Percentiles rank a stretch among this genome's conserved stretches.
phyloP scores from a whole-genome alignment of 2,888 invertebrate genomes.

The Cepaea hortensis region DNA sequence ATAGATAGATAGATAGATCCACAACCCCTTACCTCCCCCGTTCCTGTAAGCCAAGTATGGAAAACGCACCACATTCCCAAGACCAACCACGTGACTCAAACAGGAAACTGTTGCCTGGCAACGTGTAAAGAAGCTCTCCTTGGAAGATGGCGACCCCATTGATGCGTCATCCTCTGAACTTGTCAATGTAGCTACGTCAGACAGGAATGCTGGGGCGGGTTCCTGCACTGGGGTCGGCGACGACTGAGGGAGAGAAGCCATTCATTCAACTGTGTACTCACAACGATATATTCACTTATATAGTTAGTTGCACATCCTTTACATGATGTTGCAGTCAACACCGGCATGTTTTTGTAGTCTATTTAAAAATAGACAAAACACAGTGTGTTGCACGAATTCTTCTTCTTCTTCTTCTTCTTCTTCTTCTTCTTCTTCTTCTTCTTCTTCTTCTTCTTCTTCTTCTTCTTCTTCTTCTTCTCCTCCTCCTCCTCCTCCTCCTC shows the following conservation, averaged over 20 bases:
- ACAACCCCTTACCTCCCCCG: conserved; percentile 70
- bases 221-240: conserved; percentile 36
- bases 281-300: too few species aligned
- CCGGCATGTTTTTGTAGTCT: too few species aligned
- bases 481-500: too few species aligned
- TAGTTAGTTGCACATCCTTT: too few species aligned
- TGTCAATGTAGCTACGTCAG: conserved; percentile 65
- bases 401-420: too few species aligned
- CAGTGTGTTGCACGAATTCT: too few species aligned
- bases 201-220: conserved; percentile 63
- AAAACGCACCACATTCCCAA: conserved; percentile 81
- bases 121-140: conserved; percentile 70
- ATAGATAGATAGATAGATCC: too few species aligned
- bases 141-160: conserved; percentile 52
- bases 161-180: conserved; percentile 62
- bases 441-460: too few species aligned
- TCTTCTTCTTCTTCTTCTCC: too few species aligned
- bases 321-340: too few species aligned
- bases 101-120: conserved; percentile 78
- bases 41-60: conserved; percentile 84
- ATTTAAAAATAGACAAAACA: too few species aligned
- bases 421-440: too few species aligned
- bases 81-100: conserved; percentile 81
- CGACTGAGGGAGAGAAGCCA: background rate
- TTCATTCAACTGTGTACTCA: background rate